These are phyloP conservation scores for Callinectes sapidus DNA, from an alignment of 2,888 invertebrate species.

Conservation along the genomic window DNA sequence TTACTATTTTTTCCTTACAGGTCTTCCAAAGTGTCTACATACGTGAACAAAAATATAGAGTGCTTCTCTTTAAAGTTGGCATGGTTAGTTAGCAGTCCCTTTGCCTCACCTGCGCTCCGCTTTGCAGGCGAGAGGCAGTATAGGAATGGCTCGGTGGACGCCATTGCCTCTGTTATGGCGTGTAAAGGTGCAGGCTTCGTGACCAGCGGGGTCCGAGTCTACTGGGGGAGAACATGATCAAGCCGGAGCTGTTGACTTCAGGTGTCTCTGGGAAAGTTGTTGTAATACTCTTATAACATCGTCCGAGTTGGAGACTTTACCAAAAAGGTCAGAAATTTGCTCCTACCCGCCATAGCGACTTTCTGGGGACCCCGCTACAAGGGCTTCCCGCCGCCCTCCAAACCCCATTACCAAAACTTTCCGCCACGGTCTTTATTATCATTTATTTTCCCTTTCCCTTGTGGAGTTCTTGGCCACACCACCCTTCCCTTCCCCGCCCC, in stretches of 20 bases:
- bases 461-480: background rate
- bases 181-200: constrained; percentile 1
- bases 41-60: background rate
- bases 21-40: background rate
- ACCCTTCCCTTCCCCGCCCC: background rate
- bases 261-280: constrained; percentile 27
- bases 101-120: background rate
- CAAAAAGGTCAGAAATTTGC: constrained; percentile 9
- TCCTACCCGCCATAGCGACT: constrained; percentile 6
- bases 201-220: background rate
- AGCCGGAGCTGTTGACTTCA: constrained; percentile 17
- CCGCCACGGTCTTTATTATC: constrained; percentile 4
- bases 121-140: background rate
- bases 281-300: constrained; percentile 34
- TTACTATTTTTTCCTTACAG: too few relatives aligned
- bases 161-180: background rate
- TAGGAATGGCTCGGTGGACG: background rate
- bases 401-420: constrained; percentile 26
- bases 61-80: background rate
- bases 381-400: constrained; percentile 1
- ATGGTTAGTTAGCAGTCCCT: background rate
- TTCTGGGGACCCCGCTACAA: constrained; percentile 18
- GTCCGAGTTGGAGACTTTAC: constrained; percentile 27
- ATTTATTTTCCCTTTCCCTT: background rate
- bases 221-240: background rate